These are phyloP conservation scores for Darevskia nairensis DNA, from an alignment of 2,797 vertebrate species.

Conservation along the genomic window DNA sequence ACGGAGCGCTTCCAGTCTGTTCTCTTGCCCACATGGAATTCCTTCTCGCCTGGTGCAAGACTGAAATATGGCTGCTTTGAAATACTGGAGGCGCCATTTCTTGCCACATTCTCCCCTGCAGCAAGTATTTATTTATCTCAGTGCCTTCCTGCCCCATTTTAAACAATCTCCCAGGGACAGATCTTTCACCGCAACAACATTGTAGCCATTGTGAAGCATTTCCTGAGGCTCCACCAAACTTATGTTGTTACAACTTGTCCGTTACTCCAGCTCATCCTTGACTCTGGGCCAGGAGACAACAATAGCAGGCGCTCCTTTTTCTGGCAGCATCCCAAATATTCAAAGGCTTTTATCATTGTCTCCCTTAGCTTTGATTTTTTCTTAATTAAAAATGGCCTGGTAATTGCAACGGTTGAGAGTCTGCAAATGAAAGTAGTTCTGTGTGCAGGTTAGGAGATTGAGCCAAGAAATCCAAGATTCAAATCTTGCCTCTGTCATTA, in stretches of 20 bases:
- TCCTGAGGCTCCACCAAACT: neutral
- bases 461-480: neutral
- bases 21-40: neutral
- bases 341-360: constrained; percentile 1
- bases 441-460: neutral
- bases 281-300: constrained; percentile 22
- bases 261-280: constrained; percentile 10
- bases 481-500: neutral
- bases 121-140: neutral
- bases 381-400: constrained; percentile 7
- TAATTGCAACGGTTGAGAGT: neutral
- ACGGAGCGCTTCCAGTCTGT: neutral
- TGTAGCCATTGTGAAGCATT: neutral
- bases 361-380: neutral
- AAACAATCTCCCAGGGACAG: neutral
- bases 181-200: neutral
- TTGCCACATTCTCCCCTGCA: neutral
- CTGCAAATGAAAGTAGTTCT: neutral
- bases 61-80: neutral
- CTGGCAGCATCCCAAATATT: constrained; percentile 2
- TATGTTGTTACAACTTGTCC: constrained; percentile 12
- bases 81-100: neutral
- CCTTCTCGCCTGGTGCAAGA: neutral
- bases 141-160: neutral
- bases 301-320: neutral